Percentiles rank a stretch among this genome's conserved stretches.
phyloP scores from a whole-genome alignment of 2,797 vertebrate genomes.

The Onychomys torridus region DNA sequence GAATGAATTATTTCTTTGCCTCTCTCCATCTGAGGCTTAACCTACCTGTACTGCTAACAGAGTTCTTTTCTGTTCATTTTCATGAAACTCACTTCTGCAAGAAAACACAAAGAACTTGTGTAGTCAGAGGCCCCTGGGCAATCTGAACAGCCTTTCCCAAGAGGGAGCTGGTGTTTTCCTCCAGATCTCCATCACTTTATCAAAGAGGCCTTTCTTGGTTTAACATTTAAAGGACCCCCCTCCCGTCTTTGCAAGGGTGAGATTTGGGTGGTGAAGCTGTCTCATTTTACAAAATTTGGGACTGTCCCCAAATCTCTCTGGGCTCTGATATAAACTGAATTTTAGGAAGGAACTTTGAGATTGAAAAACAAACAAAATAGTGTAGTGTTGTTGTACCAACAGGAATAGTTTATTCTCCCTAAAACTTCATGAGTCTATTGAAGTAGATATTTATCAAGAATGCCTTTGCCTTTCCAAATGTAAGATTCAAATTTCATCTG shows the following conservation, averaged over 20 bases:
- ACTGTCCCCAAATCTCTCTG: constrained; percentile 73
- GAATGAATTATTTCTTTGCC: constrained; percentile 86
- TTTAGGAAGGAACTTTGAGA: constrained; percentile 78
- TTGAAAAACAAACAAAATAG: constrained; percentile 74
- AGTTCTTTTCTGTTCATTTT: constrained; percentile 98
- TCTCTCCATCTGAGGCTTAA: constrained; percentile 91
- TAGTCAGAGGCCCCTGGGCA: constrained; percentile 89
- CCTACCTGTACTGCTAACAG: constrained; percentile 98
- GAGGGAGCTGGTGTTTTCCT: constrained; percentile 86
- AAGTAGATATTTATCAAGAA: not conserved
- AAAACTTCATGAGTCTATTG: constrained; percentile 36
- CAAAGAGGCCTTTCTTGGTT: constrained; percentile 90
- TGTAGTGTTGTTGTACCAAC: constrained; percentile 59
- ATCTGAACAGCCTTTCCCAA: constrained; percentile 88
- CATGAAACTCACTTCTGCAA: constrained; percentile 96
- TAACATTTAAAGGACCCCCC: constrained; percentile 85
- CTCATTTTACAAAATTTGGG: constrained; percentile 85
- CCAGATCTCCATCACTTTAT: constrained; percentile 88
- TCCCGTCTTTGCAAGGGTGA: constrained; percentile 67
- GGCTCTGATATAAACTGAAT: constrained; percentile 75
- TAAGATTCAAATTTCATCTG: constrained; percentile 4
- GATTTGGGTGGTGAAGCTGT: constrained; percentile 51
- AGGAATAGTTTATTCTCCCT: not conserved
- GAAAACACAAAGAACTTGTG: constrained; percentile 93
- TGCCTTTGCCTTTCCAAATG: not conserved